These are phyloP conservation scores for Andrena marginata DNA, from an alignment of 2,888 invertebrate genomes.

Conservation along the genomic window DNA sequence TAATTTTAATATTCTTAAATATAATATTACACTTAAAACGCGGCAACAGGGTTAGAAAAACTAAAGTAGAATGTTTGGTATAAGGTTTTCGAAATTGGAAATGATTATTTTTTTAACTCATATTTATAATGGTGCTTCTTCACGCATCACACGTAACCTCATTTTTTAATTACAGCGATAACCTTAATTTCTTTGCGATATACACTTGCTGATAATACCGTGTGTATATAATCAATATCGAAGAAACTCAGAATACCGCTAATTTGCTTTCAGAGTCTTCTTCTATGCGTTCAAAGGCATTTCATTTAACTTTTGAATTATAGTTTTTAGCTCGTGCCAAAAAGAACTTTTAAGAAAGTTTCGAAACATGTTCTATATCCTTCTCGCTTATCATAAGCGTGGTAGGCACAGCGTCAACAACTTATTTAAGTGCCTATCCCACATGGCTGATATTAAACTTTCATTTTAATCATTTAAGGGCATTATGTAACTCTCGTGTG, in stretches of 20 bases:
- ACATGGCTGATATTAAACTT: not conserved
- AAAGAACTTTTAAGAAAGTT: conserved; percentile 26
- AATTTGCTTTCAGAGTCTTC: conserved; percentile 11
- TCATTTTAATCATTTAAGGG: not conserved
- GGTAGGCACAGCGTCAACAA: not conserved
- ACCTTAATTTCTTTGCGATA: too few species aligned
- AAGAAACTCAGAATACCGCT: not conserved
- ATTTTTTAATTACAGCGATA: too few species aligned
- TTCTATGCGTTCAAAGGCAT: conserved; percentile 61
- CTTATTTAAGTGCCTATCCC: not conserved
- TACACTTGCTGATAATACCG: too few species aligned
- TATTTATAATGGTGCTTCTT: too few species aligned
- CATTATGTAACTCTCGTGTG: not conserved
- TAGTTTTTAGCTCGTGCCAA: conserved; percentile 58
- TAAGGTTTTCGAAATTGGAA: too few species aligned
- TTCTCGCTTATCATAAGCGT: conserved; percentile 4
- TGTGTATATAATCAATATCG: not conserved
- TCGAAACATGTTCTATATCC: conserved; percentile 25
- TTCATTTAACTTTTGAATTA: conserved; percentile 75
- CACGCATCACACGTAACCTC: too few species aligned
- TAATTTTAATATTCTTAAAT: too few species aligned
- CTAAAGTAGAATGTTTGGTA: too few species aligned
- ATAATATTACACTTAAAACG: too few species aligned
- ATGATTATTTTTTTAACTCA: too few species aligned
- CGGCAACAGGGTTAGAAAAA: too few species aligned